Conservation (phyloP, 2,113 vertebrate genomes). For the Todiramphus chloris region DNA sequence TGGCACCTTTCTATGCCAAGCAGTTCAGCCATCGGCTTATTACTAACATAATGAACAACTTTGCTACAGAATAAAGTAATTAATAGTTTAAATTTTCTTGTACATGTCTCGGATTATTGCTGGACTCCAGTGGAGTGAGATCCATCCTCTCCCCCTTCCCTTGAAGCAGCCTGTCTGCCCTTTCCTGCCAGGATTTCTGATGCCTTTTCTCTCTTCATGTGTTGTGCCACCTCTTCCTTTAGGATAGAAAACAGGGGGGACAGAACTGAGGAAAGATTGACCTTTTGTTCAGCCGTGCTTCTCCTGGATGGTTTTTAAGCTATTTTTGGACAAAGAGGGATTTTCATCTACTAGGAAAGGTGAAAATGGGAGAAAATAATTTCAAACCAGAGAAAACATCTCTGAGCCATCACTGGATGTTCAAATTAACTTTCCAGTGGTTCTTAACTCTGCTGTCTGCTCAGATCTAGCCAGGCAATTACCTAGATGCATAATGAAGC, state of each 20-base stretch:
- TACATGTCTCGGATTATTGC: background rate
- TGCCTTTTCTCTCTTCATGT: background rate
- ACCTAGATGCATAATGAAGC: background rate
- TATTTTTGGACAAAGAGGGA: conserved; percentile 6
- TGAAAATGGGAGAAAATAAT: background rate
- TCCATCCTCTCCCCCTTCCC: background rate
- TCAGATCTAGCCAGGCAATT: background rate
- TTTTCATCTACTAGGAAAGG: background rate
- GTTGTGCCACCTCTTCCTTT: background rate
- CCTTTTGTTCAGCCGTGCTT: background rate
- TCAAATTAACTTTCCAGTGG: background rate
- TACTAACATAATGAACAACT: background rate
- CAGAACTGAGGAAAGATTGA: background rate
- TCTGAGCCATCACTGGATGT: background rate
- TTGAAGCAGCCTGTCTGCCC: background rate
- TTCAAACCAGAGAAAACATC: background rate
- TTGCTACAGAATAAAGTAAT: background rate
- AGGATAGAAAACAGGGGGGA: background rate
- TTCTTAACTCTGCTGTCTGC: background rate
- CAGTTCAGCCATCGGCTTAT: background rate
- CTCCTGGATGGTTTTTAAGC: conserved; percentile 16
- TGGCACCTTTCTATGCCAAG: background rate
- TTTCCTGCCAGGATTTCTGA: background rate
- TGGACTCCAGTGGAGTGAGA: background rate
- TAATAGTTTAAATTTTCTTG: background rate